Conservation (phyloP, 2,888 invertebrate species). For the Phortica okadai region DNA sequence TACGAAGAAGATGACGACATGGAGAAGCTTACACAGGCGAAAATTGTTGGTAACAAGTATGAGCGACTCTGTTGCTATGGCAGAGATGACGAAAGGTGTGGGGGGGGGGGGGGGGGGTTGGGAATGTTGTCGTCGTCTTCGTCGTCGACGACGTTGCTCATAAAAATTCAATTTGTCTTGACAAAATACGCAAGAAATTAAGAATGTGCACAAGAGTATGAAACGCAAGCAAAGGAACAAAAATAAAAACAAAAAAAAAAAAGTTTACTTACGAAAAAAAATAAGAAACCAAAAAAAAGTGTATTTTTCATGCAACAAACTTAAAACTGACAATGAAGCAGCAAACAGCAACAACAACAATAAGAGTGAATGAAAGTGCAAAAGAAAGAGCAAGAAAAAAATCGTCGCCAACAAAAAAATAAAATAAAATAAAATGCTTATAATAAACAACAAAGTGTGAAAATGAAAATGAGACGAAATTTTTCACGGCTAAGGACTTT, state of each 20-base stretch:
- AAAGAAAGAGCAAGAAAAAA: neutral
- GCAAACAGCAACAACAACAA: neutral
- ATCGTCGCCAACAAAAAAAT: neutral
- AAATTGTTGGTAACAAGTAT: neutral
- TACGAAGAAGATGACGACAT: conserved; percentile 33
- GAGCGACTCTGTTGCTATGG: too few species aligned
- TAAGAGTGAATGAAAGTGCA: too few species aligned
- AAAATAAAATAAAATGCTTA: neutral
- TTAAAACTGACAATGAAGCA: conserved; percentile 1
- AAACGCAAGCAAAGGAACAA: neutral
- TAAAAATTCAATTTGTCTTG: conserved; percentile 70
- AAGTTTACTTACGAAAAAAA: neutral
- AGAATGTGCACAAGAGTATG: conserved; percentile 63
- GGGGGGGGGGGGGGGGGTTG: too few species aligned
- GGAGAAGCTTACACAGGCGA: neutral
- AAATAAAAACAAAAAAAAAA: conserved; percentile 12
- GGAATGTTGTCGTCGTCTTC: neutral
- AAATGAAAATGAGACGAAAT: conserved; percentile 27
- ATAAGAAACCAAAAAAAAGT: neutral
- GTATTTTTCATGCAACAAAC: conserved; percentile 3
- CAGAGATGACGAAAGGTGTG: too few species aligned
- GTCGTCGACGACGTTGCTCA: conserved; percentile 52
- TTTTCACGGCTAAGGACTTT: conserved; percentile 27
- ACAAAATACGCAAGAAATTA: conserved; percentile 71
- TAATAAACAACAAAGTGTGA: conserved; percentile 21